These are phyloP conservation scores for Ametastegia equiseti DNA, from an alignment of 2,888 invertebrate genomes.

Conservation along the genomic window DNA sequence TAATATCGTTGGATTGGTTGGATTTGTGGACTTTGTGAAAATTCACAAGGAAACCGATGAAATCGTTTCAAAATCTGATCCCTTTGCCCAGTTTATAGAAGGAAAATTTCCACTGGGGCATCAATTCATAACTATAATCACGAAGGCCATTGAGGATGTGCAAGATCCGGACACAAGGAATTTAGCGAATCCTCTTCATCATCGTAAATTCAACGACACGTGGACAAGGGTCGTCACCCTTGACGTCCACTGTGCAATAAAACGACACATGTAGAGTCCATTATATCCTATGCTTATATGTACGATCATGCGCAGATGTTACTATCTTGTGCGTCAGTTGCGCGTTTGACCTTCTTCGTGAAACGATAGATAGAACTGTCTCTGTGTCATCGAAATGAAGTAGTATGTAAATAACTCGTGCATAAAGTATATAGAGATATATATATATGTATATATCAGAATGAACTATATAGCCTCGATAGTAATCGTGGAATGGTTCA, in stretches of 20 bases:
- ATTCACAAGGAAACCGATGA: too few species aligned
- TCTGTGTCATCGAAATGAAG: background rate
- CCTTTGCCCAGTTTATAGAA: background rate
- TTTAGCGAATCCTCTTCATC: background rate
- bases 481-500: too few species aligned
- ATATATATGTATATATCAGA: background rate
- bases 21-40: too few species aligned
- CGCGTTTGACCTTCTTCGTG: conserved; percentile 8
- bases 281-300: background rate
- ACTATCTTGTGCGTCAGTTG: conserved; percentile 10
- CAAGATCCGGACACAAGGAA: background rate
- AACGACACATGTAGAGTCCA: background rate
- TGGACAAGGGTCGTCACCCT: conserved; percentile 25
- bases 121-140: background rate
- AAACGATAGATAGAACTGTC: conserved; percentile 2
- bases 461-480: background rate
- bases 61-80: too few species aligned
- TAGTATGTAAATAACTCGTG: background rate
- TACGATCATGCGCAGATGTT: conserved; percentile 9
- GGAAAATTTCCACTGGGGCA: background rate
- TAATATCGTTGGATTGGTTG: too few species aligned
- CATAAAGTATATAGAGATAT: background rate
- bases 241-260: background rate
- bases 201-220: conserved; percentile 6
- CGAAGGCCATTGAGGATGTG: too few species aligned